Base-by-base conservation (phyloP, 2,888 invertebrate species). In the Agrilus biguttatus region DNA sequence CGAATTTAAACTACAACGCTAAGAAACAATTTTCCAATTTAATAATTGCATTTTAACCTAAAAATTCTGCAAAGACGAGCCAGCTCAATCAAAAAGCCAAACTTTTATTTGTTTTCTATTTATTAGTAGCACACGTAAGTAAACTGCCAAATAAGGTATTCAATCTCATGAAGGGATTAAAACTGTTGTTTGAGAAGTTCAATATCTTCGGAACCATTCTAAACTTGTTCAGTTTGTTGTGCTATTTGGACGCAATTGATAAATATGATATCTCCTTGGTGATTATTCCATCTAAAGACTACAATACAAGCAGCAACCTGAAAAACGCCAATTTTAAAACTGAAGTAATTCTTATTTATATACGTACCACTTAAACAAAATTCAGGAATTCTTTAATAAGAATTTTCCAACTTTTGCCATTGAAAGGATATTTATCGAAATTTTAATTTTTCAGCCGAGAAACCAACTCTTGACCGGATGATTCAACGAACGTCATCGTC, bases 401-500 rank as follows among this genome's bases (percentile, higher is more conserved):
- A 87, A 50, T 89, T 77, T 58, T 90, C 89, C 47, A 82, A n/a
- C n/a, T n/a, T 71, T 8, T 90, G 86, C 54, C 93, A 84, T 78
- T 85, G 61, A 3, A 56, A 56, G 41, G 13, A 23, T 4, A 23
- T 38, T n/a, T 14, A 33, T 12, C 55, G 59, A 8, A 19, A 35
- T 34, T n/a, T 21, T 40, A 13, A 32, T 36, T n/a, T n/a, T n/a
- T n/a, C n/a, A n/a, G n/a, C n/a, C 28, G 28, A 38, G 14, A 14
- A 32, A 44, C 43, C n/a, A n/a, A n/a, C 45, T 67, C 71, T 72
- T 69, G 86, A 86, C 54, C 87, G 88, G 54, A 95, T 90, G 51
- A 92, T 91, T 69, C 95, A 88, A 61, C 88, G 86, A 53, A 95
- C 71, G 70, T 95, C 92, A 73, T 90, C 90, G 64, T 90, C 89